Percentiles rank a stretch among this genome's conserved stretches.
These are phyloP conservation scores for Parotocinclus haroldoi DNA, from an alignment of 2,797 vertebrate species.

Conservation along the genomic window DNA sequence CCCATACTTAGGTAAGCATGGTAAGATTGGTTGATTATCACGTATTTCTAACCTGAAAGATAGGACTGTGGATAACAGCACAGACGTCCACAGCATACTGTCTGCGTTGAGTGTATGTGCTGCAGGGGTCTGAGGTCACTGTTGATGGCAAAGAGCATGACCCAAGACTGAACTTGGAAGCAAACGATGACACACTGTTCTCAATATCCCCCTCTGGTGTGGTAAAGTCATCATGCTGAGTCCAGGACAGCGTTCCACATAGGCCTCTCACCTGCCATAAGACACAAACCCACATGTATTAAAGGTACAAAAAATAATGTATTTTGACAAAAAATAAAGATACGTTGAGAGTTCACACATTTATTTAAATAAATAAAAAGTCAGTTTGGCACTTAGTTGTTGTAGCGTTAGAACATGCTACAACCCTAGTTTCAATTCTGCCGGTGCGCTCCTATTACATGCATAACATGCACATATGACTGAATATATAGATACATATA, in stretches of 20 bases:
- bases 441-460: no score
- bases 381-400: no score
- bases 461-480: no score
- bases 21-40: no score
- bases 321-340: no score
- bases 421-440: no score
- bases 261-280: slow-evolving; percentile 81
- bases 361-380: no score
- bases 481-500: no score
- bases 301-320: no score
- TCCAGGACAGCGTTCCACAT: slow-evolving; percentile 88
- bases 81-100: slow-evolving; percentile 72
- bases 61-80: slow-evolving; percentile 62
- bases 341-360: no score
- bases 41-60: slow-evolving; percentile 75
- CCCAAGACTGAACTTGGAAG: slow-evolving; percentile 68
- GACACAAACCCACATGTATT: slow-evolving; percentile 16
- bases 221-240: slow-evolving; percentile 85
- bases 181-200: slow-evolving; percentile 69
- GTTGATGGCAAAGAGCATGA: slow-evolving; percentile 57
- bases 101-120: slow-evolving; percentile 68
- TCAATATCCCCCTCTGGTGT: slow-evolving; percentile 86
- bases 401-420: no score
- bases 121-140: slow-evolving; percentile 63
- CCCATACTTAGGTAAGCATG: no score